These are phyloP conservation scores for Amphiduros pacificus DNA, from an alignment of 2,888 invertebrate species.

Conservation along the genomic window DNA sequence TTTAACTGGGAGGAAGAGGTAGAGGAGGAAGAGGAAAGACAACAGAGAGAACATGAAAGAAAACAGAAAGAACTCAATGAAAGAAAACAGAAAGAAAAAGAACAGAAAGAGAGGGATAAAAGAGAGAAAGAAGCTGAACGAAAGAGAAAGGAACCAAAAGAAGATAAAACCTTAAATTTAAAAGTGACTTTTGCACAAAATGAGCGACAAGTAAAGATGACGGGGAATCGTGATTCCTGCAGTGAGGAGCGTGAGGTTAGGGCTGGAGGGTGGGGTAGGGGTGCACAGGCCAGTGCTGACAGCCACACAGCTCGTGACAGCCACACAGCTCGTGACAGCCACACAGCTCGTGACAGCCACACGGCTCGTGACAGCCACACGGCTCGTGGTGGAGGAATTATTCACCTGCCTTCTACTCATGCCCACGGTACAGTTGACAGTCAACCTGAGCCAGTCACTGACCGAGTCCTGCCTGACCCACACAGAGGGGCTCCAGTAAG, in stretches of 20 bases:
- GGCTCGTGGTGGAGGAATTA: constrained; percentile 10
- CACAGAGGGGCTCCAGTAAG: background rate
- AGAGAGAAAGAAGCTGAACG: background rate
- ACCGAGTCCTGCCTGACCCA: too few species aligned
- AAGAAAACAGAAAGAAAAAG: background rate
- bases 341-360: background rate
- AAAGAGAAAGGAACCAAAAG: background rate
- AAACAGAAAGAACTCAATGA: background rate
- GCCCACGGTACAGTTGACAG: too few species aligned
- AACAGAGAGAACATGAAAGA: background rate
- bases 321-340: background rate
- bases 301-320: background rate
- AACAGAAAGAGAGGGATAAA: background rate
- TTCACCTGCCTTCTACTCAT: constrained; percentile 1
- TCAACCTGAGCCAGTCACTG: background rate
- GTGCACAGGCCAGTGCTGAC: background rate
- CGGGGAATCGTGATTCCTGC: background rate
- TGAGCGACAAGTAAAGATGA: constrained; percentile 12
- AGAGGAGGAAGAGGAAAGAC: background rate
- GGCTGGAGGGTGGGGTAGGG: background rate
- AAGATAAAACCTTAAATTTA: constrained; percentile 3
- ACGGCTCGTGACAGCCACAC: background rate
- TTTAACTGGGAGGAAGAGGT: background rate
- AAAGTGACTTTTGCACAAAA: constrained; percentile 16
- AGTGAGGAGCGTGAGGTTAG: background rate